These are phyloP conservation scores for Hemicentrotus pulcherrimus DNA, from an alignment of 35 echinoderm and acorn worm genomes.

Conservation along the genomic window DNA sequence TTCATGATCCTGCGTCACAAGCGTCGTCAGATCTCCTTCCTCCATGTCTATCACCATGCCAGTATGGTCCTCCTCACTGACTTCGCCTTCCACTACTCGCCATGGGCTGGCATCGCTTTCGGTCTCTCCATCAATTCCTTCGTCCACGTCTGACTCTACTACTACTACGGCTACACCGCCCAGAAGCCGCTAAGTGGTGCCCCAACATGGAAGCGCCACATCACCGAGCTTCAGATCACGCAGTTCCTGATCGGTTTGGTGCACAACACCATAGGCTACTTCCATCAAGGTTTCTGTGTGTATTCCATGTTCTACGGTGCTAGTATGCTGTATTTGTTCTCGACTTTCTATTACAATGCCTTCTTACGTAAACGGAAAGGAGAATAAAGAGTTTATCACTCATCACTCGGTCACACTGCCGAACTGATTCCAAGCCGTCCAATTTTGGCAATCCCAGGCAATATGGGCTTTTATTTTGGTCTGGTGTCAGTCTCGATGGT, in stretches of 20 bases:
- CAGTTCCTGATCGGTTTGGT: conserved; percentile 87
- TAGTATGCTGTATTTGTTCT: conserved; percentile 88
- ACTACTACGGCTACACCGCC: conserved; percentile 83
- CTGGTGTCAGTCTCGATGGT: too few species aligned
- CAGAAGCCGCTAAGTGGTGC: conserved; percentile 57
- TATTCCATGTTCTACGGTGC: conserved; percentile 78
- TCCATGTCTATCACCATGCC: conserved; percentile 93
- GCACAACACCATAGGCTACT: conserved; percentile 74
- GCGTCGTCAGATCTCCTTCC: conserved; percentile 90
- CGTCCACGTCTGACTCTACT: conserved; percentile 92
- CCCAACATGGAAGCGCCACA: conserved; percentile 78
- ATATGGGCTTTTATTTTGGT: too few species aligned
- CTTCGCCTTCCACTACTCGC: conserved; percentile 77
- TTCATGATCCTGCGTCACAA: conserved; percentile 96
- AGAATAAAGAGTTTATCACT: background rate
- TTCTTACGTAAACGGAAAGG: conserved; percentile 53
- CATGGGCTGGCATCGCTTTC: conserved; percentile 87
- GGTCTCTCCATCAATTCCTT: conserved; percentile 80
- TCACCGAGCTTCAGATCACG: conserved; percentile 84
- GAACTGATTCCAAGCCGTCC: too few species aligned
- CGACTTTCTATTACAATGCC: conserved; percentile 73
- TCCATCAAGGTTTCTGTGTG: conserved; percentile 77
- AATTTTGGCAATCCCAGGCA: too few species aligned
- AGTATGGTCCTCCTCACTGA: conserved; percentile 93
- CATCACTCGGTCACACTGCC: too few species aligned